phyloP scores from a whole-genome alignment of 2,888 invertebrate species.

The Melitaea athalia region DNA sequence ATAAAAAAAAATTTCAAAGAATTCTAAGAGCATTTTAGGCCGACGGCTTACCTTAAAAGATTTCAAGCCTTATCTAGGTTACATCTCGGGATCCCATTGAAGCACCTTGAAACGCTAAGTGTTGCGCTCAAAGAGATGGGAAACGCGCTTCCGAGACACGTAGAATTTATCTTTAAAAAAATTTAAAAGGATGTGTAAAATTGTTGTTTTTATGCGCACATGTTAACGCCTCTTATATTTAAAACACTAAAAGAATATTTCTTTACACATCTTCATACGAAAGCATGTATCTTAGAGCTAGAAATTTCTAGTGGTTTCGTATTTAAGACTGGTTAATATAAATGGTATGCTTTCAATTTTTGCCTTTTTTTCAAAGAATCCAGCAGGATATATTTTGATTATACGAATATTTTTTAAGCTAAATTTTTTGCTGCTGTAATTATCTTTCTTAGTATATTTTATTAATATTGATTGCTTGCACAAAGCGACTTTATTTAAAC shows the following conservation, averaged over 20 bases:
- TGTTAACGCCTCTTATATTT: neutral
- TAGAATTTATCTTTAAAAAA: conserved; percentile 11
- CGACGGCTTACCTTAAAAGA: conserved; percentile 35
- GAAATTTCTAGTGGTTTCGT: too few species aligned
- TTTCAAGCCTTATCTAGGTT: conserved; percentile 57
- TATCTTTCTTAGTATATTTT: too few species aligned
- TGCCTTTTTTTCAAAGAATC: too few species aligned
- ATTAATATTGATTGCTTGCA: too few species aligned
- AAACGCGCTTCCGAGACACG: conserved; percentile 11
- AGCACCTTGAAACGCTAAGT: conserved; percentile 44
- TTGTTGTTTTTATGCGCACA: neutral
- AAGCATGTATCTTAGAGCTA: too few species aligned
- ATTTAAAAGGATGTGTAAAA: neutral
- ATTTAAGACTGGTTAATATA: too few species aligned
- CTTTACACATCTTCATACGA: neutral
- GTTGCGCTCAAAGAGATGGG: conserved; percentile 38
- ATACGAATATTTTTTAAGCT: too few species aligned
- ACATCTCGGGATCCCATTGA: conserved; percentile 56
- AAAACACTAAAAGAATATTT: neutral
- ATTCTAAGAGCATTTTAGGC: conserved; percentile 31
- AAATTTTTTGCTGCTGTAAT: too few species aligned
- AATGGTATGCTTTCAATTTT: too few species aligned
- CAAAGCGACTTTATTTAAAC: too few species aligned
- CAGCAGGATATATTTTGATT: too few species aligned
- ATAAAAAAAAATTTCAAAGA: conserved; percentile 20